phyloP scores from a whole-genome alignment of 2,113 vertebrate genomes.

The Chaetops frenatus region DNA sequence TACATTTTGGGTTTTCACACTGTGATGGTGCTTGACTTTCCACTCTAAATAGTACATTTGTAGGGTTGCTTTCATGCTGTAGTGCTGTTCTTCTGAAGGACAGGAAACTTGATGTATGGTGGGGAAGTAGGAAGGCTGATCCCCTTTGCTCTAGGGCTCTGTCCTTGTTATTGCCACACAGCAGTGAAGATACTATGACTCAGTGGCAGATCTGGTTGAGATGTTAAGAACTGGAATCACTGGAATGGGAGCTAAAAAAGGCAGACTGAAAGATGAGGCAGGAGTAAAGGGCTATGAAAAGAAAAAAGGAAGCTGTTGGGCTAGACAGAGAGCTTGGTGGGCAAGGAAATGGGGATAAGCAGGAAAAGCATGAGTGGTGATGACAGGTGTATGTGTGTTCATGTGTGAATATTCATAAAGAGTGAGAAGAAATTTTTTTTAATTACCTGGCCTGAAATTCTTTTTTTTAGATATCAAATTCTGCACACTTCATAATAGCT shows the following conservation, averaged over 20 bases:
- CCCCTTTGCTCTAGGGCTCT: neutral
- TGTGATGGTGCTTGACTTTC: neutral
- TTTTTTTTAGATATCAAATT: neutral
- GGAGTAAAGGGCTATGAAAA: neutral
- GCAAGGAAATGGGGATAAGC: neutral
- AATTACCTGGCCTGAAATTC: neutral
- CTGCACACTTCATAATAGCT: neutral
- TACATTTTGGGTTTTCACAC: neutral
- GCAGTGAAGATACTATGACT: neutral
- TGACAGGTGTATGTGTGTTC: neutral
- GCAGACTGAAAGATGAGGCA: neutral
- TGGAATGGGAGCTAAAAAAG: neutral
- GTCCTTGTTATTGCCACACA: neutral
- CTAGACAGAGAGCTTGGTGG: neutral
- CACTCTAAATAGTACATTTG: neutral
- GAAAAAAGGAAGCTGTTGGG: neutral
- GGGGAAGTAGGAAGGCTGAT: neutral
- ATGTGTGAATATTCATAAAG: neutral
- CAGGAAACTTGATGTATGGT: neutral
- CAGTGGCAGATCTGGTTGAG: neutral
- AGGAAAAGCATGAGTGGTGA: neutral
- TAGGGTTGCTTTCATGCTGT: neutral
- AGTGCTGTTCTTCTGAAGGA: neutral
- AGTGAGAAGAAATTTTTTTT: neutral
- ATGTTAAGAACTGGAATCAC: neutral